Base-by-base conservation (phyloP, 2,113 vertebrate species). In the Pseudorectes ferrugineus region DNA sequence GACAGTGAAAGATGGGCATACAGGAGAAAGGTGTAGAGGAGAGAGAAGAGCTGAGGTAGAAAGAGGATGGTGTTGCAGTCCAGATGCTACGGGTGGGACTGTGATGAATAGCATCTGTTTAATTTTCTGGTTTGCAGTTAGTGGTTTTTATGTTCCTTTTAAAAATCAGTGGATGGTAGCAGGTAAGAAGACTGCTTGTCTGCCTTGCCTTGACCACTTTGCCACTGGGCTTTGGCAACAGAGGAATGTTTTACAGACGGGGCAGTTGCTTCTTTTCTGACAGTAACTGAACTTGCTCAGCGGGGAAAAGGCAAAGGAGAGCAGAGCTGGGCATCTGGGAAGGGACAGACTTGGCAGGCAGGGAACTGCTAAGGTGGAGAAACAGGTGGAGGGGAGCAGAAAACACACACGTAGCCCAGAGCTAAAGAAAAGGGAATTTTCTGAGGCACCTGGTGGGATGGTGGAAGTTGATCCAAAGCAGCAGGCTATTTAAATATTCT, bases 101-200 rank as follows among this genome's bases (percentile, higher is more conserved):
- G 65, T 89, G 67, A 93, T 78, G 40, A 93, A 91, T 52, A 87
- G 20, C 70, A 91, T 55, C 67, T 70, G 49, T 90, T 94, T 94
- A 92, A 80, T 86, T 90, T 88, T 86, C 75, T 86, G 63, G 6
- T 84, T 86, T 90, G 35, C 46, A 74, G 24, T 38, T 66, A 77
- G 43, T n/a, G 22, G 4, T 57, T 80, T 85, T 74, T 54, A 73
- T 71, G 35, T 74, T 93, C 59, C 46, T 93, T 63, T 83, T 40
- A 62, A 88, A 90, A 82, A 61, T 18, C 46, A 57, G 3, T 49
- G 49, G 8, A 68, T 86, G 35, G 59, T 61, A 93, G 48, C 45
- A 85, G 40, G 59, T 70, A 92, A 81, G n/a, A 79, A 70, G 38
- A 25, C 13, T 78, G 23, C 45, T 80, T 88, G 28, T 71, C 83